Percentiles rank a stretch among this genome's conserved stretches.
phyloP scores from a whole-genome alignment of 2,797 vertebrate genomes.

The Poecilia wingei region DNA sequence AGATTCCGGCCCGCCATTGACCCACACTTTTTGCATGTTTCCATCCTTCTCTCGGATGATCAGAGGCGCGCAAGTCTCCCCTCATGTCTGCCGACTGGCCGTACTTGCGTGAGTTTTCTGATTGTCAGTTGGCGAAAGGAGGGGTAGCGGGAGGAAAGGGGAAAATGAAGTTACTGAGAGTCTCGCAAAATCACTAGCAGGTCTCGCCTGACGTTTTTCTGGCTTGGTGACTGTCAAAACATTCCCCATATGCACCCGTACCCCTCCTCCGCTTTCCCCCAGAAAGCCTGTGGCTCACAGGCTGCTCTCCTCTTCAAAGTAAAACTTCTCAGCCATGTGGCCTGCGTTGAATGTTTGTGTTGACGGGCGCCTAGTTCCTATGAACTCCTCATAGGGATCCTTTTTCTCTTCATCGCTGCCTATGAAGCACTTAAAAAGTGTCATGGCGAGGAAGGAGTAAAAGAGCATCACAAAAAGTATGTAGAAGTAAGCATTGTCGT shows the following conservation, averaged over 20 bases:
- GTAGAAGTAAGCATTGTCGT: constrained; percentile 91
- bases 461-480: constrained; percentile 91
- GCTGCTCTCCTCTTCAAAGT: constrained; percentile 90
- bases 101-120: constrained; percentile 63
- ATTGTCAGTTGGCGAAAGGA: constrained; percentile 69
- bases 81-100: constrained; percentile 41
- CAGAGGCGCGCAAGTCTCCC: constrained; percentile 68
- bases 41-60: constrained; percentile 75
- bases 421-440: constrained; percentile 88
- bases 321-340: constrained; percentile 77
- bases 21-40: constrained; percentile 75
- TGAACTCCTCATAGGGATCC: constrained; percentile 87
- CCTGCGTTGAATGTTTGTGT: constrained; percentile 80
- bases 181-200: constrained; percentile 78
- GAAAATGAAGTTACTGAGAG: constrained; percentile 56
- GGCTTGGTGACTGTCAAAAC: constrained; percentile 77
- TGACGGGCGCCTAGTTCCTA: constrained; percentile 64
- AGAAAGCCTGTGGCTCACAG: constrained; percentile 77
- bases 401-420: constrained; percentile 82
- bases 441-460: constrained; percentile 88
- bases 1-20: constrained; percentile 79
- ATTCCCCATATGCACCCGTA: constrained; percentile 50
- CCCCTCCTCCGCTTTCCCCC: constrained; percentile 49
- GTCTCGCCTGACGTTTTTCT: constrained; percentile 73
- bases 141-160: background rate